Percentiles rank a stretch among this genome's conserved stretches.
phyloP scores from a whole-genome alignment of 2,888 invertebrate genomes.

The Limnephilus marmoratus region DNA sequence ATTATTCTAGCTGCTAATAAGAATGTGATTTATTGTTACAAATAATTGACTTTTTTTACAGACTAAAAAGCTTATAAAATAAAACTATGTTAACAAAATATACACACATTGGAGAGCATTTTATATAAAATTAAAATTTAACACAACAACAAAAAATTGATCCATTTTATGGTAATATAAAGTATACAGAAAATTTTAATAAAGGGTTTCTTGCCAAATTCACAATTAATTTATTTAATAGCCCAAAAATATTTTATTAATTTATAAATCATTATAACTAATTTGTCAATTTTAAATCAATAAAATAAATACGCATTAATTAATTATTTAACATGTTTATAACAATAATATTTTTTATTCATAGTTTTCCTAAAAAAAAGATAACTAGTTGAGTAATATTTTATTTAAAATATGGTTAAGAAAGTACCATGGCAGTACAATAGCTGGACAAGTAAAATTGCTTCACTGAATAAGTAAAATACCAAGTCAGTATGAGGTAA shows the following conservation, averaged over 20 bases:
- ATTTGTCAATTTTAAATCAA: background rate
- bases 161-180: background rate
- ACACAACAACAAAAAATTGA: background rate
- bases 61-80: background rate
- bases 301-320: background rate
- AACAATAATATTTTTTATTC: too few relatives aligned
- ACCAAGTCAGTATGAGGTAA: too few relatives aligned
- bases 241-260: too few relatives aligned
- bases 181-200: background rate
- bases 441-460: too few relatives aligned
- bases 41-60: background rate
- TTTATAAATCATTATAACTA: background rate
- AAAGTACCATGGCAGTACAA: too few relatives aligned
- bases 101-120: background rate
- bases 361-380: too few relatives aligned
- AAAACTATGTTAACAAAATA: background rate
- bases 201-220: background rate
- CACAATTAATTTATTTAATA: too few relatives aligned
- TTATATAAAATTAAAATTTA: background rate
- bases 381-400: too few relatives aligned
- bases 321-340: background rate
- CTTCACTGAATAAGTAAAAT: too few relatives aligned
- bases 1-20: background rate
- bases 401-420: too few relatives aligned
- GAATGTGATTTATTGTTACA: background rate